Base-by-base conservation (phyloP, 2,797 vertebrate species). In the Ara ararauna region DNA sequence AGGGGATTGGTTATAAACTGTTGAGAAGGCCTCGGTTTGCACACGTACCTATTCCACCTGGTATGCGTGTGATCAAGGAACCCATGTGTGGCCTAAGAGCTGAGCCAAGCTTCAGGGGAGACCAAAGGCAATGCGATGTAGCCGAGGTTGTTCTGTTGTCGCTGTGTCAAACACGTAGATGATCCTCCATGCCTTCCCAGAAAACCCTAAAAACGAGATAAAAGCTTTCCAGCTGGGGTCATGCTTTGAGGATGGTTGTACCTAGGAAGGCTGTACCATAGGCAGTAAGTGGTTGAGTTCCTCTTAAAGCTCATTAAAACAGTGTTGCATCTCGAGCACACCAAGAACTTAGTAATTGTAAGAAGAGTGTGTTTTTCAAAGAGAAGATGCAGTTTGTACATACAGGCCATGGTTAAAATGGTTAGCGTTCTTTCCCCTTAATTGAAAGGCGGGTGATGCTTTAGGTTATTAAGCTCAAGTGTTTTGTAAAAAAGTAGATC, bases 31-130 rank as follows among this genome's bases (percentile, higher is more conserved):
- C 51, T 44, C 2, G 4, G 15, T 54, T 34, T 44, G 51, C 45
- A 5, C 1, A 1, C 1, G 0, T 4, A 3, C 21, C 26, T 15
- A 0, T 7, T 24, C 61, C 36, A 17, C 16, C 11, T 17, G 42
- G 13, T 16, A 2, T 3, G 6, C 4, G 0, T 1, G 40, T 2
- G 24, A 26, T 38, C 34, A 2, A 9, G n/a, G 36, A 24, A 11
- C 54, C 23, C 8, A 21, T 3, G 7, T 23, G 65, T 9, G 36
- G 50, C 34, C 14, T 1, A 3, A 17, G n/a, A 64, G 48, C 32
- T 60, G 9, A 47, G 19, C 22, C 5, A 4, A 27, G 50, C 50
- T 30, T 42, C 20, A n/a, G 36, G 10, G 20, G 16, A 34, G 34
- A 50, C 24, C 10, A 13, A 6, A 58, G 27, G 11, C n/a, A 8